These are phyloP conservation scores for Callipepla californica DNA, from an alignment of 2,113 vertebrate genomes.

Conservation along the genomic window DNA sequence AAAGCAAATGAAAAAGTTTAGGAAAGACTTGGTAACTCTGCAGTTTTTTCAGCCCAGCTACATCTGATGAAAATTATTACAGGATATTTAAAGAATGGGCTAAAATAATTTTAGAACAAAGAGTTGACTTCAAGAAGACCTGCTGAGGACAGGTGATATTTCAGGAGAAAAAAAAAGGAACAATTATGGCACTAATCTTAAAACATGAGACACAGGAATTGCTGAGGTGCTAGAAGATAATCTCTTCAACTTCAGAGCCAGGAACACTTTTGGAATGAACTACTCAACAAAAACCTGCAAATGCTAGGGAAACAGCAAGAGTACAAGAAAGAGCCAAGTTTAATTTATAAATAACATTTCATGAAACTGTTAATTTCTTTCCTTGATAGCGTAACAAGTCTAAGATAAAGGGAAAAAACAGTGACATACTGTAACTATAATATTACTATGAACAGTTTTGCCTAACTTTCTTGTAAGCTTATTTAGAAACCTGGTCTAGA, in stretches of 20 bases:
- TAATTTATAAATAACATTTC: background rate
- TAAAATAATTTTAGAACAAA: background rate
- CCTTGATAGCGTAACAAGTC: background rate
- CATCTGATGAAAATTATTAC: background rate
- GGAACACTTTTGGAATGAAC: background rate
- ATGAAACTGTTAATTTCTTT: background rate
- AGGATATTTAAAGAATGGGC: background rate
- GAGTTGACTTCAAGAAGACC: background rate
- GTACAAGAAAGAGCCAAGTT: background rate
- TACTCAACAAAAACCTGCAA: background rate
- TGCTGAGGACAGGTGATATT: background rate
- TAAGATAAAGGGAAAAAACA: background rate
- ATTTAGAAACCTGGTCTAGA: background rate
- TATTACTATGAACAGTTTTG: background rate
- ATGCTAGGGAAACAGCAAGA: background rate
- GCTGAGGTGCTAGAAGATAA: background rate
- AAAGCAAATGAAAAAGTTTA: background rate
- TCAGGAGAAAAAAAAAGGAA: background rate
- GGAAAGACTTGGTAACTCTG: background rate
- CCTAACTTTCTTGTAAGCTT: background rate
- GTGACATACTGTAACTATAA: background rate
- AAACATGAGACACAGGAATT: background rate
- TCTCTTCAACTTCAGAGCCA: background rate
- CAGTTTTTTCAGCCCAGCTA: background rate
- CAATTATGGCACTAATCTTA: background rate